Evolutionary conservation across 2,888 invertebrate species (phyloP), one percentile per base, ranked within the genome.

Genomic region (Rhabditophanes sp.): DNA sequence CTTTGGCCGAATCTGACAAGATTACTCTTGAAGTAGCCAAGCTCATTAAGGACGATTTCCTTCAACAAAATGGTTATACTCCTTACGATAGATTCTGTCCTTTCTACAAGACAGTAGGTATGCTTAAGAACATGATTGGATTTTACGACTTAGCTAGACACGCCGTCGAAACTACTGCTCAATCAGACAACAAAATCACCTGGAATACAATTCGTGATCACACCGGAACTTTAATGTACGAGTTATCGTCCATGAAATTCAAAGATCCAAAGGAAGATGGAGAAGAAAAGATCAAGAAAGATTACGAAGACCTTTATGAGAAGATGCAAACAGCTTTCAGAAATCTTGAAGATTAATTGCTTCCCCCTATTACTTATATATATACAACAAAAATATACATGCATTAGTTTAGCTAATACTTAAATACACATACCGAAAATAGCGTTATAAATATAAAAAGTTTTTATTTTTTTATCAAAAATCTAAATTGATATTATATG

Each of bases 81-180:
- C 58, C 67, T n/a, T 71, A 71, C 48, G 69, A 71, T 32, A 77
- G 90, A 46, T 93, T 87, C 76, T 96, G 96, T 66, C 96, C 96
- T 62, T 96, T 96, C 76, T 96, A 93, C 76, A 96, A 96, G 75
- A 90, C 90, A n/a, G 85, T 85, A 39, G 90, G 87, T 55, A 99
- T 99, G 93, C 69, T 96, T 66, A 78, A 76, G 68, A 96, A 93
- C 75, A 88, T 96, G 40, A 88, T 96, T 65, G 74, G 82, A 34
- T 85, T 96, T 73, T 96, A 90, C 71, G 93, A 99, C 69, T 78
- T 90, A 80, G 78, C 93, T 21, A 78, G 84, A 44, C 90, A 93
- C 68, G 82, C 88, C 2, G 88, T 96, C 1, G 93, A 96, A 72
- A 79, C 82, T 44, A 93, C 93, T 17, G 84, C 90, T 35, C 90